Evolutionary conservation across 1,140 invertebrate genomes (phyloP).

Genomic region (Temnothorax curvispinosus): DNA sequence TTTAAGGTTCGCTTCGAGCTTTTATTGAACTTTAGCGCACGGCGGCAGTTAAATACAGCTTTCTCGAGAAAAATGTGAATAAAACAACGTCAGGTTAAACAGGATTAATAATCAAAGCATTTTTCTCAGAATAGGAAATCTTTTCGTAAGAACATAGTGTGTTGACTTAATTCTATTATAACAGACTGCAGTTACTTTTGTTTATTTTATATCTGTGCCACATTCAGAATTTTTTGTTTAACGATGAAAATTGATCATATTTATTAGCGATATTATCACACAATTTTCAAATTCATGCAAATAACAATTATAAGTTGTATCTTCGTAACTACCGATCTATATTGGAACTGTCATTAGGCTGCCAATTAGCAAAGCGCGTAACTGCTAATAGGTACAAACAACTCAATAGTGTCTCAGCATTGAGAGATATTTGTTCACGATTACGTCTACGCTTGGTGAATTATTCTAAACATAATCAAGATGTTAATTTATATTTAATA

Average conservation of each 20-base stretch:
- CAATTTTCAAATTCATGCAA: neutral
- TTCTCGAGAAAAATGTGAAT: conserved; percentile 13
- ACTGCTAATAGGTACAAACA: conserved; percentile 20
- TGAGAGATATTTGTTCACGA: conserved; percentile 11
- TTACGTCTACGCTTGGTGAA: neutral
- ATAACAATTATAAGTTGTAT: conserved; percentile 39
- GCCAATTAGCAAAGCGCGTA: conserved; percentile 46
- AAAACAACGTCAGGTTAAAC: neutral
- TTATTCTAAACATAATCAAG: neutral
- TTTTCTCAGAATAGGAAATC: neutral
- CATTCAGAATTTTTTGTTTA: neutral
- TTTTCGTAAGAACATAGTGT: neutral
- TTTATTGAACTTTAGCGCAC: conserved; percentile 18
- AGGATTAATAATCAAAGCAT: neutral
- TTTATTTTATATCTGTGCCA: neutral
- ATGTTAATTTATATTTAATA: neutral
- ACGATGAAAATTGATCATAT: neutral
- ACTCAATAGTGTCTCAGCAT: neutral
- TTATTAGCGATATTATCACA: neutral
- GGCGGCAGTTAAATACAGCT: neutral
- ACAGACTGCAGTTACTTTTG: neutral
- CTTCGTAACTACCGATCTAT: conserved; percentile 36
- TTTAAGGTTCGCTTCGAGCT: neutral
- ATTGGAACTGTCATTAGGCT: conserved; percentile 30
- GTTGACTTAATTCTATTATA: neutral